A percentile compares a stretch with the other conserved stretches of the same genome.
These are phyloP conservation scores for Mastigias papua DNA, from an alignment of 30 jellyfish, hydroid and myxozoan genomes.

Conservation along the genomic window DNA sequence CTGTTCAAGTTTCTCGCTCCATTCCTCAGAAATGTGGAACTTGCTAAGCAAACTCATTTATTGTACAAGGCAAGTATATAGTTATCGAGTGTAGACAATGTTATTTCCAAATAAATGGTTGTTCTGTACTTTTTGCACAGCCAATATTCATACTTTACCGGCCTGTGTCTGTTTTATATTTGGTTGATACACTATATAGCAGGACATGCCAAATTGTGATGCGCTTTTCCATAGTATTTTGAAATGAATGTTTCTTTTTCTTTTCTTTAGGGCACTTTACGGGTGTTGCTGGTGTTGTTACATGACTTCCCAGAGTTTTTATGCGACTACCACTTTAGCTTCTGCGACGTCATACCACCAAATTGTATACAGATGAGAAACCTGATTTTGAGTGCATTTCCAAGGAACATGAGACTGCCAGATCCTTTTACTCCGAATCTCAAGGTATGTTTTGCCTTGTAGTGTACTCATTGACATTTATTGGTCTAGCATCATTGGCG, in stretches of 20 bases:
- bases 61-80: slow-evolving; percentile 81
- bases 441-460: slow-evolving; percentile 59
- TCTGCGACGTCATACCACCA: slow-evolving; percentile 98
- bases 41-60: slow-evolving; percentile 94
- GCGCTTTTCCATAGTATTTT: too few relatives aligned
- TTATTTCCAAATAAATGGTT: too few relatives aligned
- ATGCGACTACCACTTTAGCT: slow-evolving; percentile 97
- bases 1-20: slow-evolving; percentile 94
- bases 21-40: slow-evolving; percentile 94
- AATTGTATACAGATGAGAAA: slow-evolving; percentile 98
- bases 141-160: not conserved
- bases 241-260: too few relatives aligned
- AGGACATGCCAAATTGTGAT: too few relatives aligned
- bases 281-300: slow-evolving; percentile 90
- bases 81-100: too few relatives aligned
- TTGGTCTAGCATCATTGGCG: too few relatives aligned
- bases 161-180: not conserved
- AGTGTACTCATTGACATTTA: not conserved
- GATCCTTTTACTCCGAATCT: slow-evolving; percentile 98
- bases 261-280: slow-evolving; percentile 90
- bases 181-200: not conserved
- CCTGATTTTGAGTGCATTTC: slow-evolving; percentile 98
- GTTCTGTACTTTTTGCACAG: not conserved
- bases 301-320: slow-evolving; percentile 98
- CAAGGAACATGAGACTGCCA: slow-evolving; percentile 97